Base-by-base conservation (phyloP, 2,797 vertebrate species). In the Avahi laniger region DNA sequence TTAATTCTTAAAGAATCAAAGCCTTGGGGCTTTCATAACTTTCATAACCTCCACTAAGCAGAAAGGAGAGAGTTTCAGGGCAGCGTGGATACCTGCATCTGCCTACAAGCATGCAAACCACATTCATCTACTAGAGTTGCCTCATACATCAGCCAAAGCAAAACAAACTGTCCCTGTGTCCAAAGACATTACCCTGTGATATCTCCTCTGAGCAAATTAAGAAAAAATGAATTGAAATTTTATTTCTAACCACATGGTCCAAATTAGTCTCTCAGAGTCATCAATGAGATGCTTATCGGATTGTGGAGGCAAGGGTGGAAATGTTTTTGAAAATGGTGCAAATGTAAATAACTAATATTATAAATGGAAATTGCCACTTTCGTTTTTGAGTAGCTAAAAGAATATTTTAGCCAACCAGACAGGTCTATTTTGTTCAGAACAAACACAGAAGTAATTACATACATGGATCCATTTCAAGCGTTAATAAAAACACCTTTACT, bases 401-500 rank as follows among this genome's bases (percentile, higher is more conserved):
- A 96, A 83, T 86, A 93, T 91, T 92, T 69, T 75, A 75, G 65
- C 12, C 2, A 0, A 18, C 59, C 7, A 79, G 38, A 59, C 33
- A 52, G 76, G 8, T 72, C 48, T 79, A 75, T 87, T 24, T 35
- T 92, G 57, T 92, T 95, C 85, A 96, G 94, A 94, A 93, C 75
- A 95, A 59, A 95, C 11, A 52, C 4, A 57, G 50, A 81, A 76
- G 26, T 48, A 63, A 94, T 95, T 84, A 85, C 4, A 76, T 92
- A 96, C 90, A 1, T 18, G 30, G 86, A 90, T 75, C 95, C 97
- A 63, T 93, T 97, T 95, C 46, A 95, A 95, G 63, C 65, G 0
- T 7, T 92, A 97, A 88, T 61, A 52, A 97, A 92, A 96, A 94
- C 67, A 79, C 75, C 89, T 95, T 91, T 89, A 95, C 91, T 95